Conservation (phyloP, 2,797 vertebrate genomes). For the Streptopelia turtur region DNA sequence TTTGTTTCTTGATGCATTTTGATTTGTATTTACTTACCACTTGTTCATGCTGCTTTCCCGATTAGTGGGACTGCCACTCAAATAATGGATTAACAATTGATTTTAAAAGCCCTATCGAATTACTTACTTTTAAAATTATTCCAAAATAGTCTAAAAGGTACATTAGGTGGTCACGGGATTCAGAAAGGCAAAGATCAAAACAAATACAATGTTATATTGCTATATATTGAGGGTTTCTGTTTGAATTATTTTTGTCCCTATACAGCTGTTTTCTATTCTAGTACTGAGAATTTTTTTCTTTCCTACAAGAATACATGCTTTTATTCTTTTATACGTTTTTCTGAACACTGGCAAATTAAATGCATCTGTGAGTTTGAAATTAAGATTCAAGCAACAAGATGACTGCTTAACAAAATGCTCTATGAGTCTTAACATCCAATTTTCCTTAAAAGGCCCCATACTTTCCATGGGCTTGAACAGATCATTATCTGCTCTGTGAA, state of each 20-base stretch:
- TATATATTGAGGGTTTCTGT: background rate
- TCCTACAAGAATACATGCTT: background rate
- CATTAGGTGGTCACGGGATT: background rate
- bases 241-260: background rate
- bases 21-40: conserved; percentile 68
- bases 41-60: conserved; percentile 46
- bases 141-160: background rate
- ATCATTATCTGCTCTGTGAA: background rate
- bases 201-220: background rate
- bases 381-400: background rate
- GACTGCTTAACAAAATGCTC: background rate
- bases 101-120: conserved; percentile 17
- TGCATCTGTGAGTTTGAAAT: background rate
- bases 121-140: conserved; percentile 11
- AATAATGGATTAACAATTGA: conserved; percentile 17
- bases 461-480: background rate
- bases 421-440: background rate
- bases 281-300: background rate
- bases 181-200: conserved; percentile 3
- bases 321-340: background rate
- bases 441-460: background rate
- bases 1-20: conserved; percentile 64
- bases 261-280: background rate
- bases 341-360: background rate
- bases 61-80: conserved; percentile 63